Base-by-base conservation (phyloP, 2,113 vertebrate species). In the Oenanthe melanoleuca region DNA sequence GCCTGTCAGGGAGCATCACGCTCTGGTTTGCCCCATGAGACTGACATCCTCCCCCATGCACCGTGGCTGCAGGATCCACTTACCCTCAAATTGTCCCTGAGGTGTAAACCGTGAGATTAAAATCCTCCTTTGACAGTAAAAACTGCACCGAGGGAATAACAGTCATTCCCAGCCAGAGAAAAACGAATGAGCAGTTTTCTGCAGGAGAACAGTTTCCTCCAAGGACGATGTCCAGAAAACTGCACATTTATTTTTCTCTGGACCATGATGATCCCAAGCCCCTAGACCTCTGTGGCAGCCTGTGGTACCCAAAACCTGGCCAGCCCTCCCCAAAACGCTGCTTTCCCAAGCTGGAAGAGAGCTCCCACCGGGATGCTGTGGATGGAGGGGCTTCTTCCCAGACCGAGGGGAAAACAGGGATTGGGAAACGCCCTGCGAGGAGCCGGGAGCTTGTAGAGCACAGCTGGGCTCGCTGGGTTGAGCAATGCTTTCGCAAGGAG, bases 401-500 rank as follows among this genome's bases (percentile, higher is more conserved):
- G 49, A 2, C 21, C 0, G 14, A 65, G 12, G 20, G 25, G n/a
- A 60, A 72, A 81, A 44, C 6, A 1, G 49, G 0, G 5, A 45
- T 69, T 53, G 84, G 84, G 84, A 92, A 89, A 79, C 49, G 19
- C 40, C 52, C 57, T 38, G 73, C 22, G 1, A 49, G 72, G 21
- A 86, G 61, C 40, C 4, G 0, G 42, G 42, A 5, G n/a, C 72
- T 67, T 0, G 5, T 65, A 56, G 85, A 66, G 14, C 34, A 13
- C 73, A 22, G 21, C 84, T 13, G 42, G 11, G 14, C 91, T 88
- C 61, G 34, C 83, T 47, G 0, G 0, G 17, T 86, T 96, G 86
- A 26, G 95, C 95, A 91, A 93, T 3, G 21, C 55, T 92, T 93
- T 81, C 80, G 44, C 74, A 82, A 89, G 80, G 84, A 70, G 9